Base-by-base conservation (phyloP, 2,113 vertebrate genomes). In the Morphnarchus princeps region DNA sequence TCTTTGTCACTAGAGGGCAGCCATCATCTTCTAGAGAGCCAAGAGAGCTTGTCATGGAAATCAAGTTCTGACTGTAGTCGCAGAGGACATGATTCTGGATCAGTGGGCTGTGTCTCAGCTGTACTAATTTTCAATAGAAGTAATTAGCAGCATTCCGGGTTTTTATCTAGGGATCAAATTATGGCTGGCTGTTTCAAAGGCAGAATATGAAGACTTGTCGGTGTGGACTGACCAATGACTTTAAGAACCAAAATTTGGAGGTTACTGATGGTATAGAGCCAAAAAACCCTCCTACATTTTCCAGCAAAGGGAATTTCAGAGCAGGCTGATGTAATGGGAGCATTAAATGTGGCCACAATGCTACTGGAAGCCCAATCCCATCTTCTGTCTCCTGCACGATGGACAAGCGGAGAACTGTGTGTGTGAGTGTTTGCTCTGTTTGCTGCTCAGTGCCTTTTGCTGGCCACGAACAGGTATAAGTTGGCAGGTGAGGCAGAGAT, bases 1-100 rank as follows among this genome's bases (percentile, higher is more conserved):
- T 97, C 95, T 97, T 40, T 95, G 98, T 98, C 98, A 98, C 98
- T 98, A 98, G 98, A 98, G 98, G 98, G 98, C 98, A 98, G 98
- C 96, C 98, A 98, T 97, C 95, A 95, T 98, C 98, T 98, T 97
- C 92, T 97, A 79, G 74, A 98, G 86, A 96, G 77, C 74, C 85
- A 97, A 63, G 95, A 80, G 36, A 89, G 66, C 87, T 92, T 71
- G 17, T 58, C 61, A 74, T 65, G 72, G 82, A 95, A 97, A 95
- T 89, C 91, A 76, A 72, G 38, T 84, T 92, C 82, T 92, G 83
- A 50, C 47, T 91, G 82, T 3, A 82, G 93, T 63, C 67, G 3
- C 94, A 86, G 80, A 96, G 80, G 90, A 91, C 93, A 55, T 32
- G 82, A 97, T 96, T 97, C 90, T 96, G 94, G 95, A 97, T 96